These are phyloP conservation scores for Aethes cnicana DNA, from an alignment of 2,888 invertebrate genomes.

Conservation along the genomic window DNA sequence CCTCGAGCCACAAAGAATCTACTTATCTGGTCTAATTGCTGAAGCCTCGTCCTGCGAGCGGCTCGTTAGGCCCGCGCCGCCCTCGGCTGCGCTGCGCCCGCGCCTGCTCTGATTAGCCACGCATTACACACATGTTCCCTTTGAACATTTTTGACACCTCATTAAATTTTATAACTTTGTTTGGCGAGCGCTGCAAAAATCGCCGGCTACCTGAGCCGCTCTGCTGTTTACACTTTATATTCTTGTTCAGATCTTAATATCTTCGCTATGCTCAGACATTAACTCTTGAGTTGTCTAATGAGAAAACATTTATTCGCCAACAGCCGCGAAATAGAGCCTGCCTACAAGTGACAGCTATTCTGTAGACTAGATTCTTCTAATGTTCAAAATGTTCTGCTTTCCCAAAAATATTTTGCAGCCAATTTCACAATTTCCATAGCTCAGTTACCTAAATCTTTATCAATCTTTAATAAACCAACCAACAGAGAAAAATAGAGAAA, in stretches of 20 bases:
- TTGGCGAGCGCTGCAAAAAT: slow-evolving; percentile 39
- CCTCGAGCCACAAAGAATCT: slow-evolving; percentile 12
- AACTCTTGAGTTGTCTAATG: not conserved
- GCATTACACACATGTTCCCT: slow-evolving; percentile 48
- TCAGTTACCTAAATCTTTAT: too few species aligned
- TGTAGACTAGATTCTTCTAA: not conserved
- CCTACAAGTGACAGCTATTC: not conserved
- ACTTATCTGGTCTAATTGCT: slow-evolving; percentile 4
- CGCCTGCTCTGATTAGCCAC: slow-evolving; percentile 45
- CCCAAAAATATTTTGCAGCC: too few species aligned
- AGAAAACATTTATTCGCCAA: not conserved
- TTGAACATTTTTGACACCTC: slow-evolving; percentile 52
- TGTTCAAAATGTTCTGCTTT: not conserved
- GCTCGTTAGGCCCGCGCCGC: slow-evolving; percentile 15
- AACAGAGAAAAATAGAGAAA: too few species aligned
- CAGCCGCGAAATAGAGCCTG: slow-evolving; percentile 2
- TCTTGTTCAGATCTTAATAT: slow-evolving; percentile 41
- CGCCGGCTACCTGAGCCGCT: slow-evolving; percentile 32
- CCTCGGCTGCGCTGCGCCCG: slow-evolving; percentile 36
- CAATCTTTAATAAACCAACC: too few species aligned
- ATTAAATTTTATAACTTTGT: slow-evolving; percentile 51
- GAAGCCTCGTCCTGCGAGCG: slow-evolving; percentile 13
- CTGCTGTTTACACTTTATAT: slow-evolving; percentile 46
- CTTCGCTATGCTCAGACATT: slow-evolving; percentile 26
- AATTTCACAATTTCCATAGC: too few species aligned